Evolutionary conservation across 2,888 invertebrate genomes (phyloP), one percentile per base, ranked within the genome.

Genomic region (Gymnoscelis rufifasciata): DNA sequence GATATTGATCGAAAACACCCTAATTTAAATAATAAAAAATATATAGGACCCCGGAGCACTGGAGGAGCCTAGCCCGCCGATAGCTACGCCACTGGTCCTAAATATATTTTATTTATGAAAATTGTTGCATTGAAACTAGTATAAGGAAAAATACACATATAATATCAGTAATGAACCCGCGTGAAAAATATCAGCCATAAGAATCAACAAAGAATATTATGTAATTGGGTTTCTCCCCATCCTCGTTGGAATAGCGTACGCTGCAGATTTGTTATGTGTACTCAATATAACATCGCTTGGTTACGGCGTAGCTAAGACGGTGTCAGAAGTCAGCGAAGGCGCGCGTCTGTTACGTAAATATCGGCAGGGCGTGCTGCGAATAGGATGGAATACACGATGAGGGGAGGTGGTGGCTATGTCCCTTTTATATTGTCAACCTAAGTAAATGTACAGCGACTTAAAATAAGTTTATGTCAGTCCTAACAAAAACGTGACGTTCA

Each of bases 301-400:
- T 71, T 68, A 70, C 66, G 67, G 62, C 62, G 60, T 66, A 74
- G 73, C 52, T 45, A 72, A 73, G 71, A 71, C 71, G 71, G 73
- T 75, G 80, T 78, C 78, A 82, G 74, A 71, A 83, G 81, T 79
- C 78, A 76, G 78, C 74, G 68, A 63, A 74, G 73, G 71, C 78
- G 80, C 73, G 71, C 78, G 80, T 73, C 76, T 78, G 78, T 80
- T 81, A 83, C 82, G 80, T 83, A 84, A 83, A 86, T 83, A 84
- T 82, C 78, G 78, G 72, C 76, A 74, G 76, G 81, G 83, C 79
- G 83, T 83, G 81, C 83, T 77, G 78, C 75, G 82, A 80, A 80
- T 84, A 74, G 83, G 78, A 78, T 78, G 71, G 83, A 86, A 84
- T 83, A 84, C 78, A 72, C 73, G 81, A 84, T 83, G 80, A 84